Percentiles rank a stretch among this genome's conserved stretches.
Evolutionary conservation across 2,797 vertebrate genomes (phyloP).

Genomic region (Tamandua tetradactyla): DNA sequence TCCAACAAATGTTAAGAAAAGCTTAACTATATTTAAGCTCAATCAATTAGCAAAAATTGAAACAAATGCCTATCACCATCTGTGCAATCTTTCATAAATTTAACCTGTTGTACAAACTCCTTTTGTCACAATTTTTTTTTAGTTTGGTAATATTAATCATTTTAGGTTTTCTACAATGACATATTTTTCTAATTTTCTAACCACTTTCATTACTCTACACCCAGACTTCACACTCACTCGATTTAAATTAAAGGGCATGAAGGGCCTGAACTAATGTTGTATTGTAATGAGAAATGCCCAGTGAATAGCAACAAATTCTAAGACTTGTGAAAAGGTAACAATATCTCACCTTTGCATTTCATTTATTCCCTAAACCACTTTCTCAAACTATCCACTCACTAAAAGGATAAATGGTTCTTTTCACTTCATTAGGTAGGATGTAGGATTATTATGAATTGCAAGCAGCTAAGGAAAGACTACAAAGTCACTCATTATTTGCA

Average conservation of each 20-base stretch:
- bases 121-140: not conserved
- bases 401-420: not conserved
- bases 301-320: not conserved
- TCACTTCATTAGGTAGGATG: not conserved
- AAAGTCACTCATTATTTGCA: slow-evolving; percentile 38
- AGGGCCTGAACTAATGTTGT: not conserved
- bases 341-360: not conserved
- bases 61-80: not conserved
- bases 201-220: not conserved
- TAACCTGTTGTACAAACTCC: slow-evolving; percentile 9
- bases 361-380: not conserved
- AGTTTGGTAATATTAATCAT: not conserved
- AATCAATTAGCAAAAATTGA: slow-evolving; percentile 21
- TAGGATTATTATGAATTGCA: slow-evolving; percentile 41
- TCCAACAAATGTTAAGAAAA: slow-evolving; percentile 11
- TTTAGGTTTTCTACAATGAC: slow-evolving; percentile 9
- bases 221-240: not conserved
- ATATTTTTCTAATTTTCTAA: slow-evolving; percentile 12
- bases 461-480: slow-evolving; percentile 20
- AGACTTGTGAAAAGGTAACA: not conserved
- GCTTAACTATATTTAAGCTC: not conserved
- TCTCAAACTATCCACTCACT: not conserved
- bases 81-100: not conserved
- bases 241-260: slow-evolving; percentile 25
- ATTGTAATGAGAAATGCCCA: not conserved